Evolutionary conservation across 2,113 vertebrate species (phyloP).

Genomic region (Carassius auratus): DNA sequence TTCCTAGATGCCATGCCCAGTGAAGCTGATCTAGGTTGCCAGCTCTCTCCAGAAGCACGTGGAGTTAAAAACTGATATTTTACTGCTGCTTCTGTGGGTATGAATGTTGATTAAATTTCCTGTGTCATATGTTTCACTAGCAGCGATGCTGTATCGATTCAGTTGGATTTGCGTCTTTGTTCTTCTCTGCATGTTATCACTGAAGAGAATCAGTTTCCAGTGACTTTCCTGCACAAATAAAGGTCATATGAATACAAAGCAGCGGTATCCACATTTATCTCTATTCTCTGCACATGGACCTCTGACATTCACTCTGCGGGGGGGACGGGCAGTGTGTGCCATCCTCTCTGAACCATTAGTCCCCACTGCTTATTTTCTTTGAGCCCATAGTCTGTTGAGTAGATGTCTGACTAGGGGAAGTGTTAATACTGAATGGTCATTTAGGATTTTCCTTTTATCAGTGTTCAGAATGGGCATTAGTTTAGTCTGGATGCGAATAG

Average conservation of each 20-base stretch:
- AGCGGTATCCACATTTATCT: constrained; percentile 28
- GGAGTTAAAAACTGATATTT: background rate
- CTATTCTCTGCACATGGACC: constrained; percentile 6
- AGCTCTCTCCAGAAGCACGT: background rate
- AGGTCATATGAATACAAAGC: constrained; percentile 30
- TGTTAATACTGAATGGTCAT: background rate
- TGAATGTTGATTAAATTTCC: constrained; percentile 14
- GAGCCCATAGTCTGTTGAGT: background rate
- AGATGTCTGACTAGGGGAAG: background rate
- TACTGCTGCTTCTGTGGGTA: background rate
- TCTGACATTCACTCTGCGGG: constrained; percentile 24
- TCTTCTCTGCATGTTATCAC: constrained; percentile 25
- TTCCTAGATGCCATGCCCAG: background rate
- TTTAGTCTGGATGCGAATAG: too few species aligned
- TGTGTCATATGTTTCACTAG: constrained; percentile 2
- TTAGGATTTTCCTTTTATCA: background rate
- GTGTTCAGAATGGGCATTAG: background rate
- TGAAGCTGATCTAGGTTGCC: background rate
- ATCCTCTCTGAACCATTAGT: background rate
- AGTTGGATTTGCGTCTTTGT: constrained; percentile 2
- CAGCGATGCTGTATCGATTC: constrained; percentile 19
- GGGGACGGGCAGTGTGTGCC: constrained; percentile 3
- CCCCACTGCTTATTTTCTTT: background rate
- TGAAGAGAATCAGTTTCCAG: constrained; percentile 31
- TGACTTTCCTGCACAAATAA: constrained; percentile 39